A percentile compares a stretch with the other conserved stretches of the same genome.
These are phyloP conservation scores for Pangasius sanitwongsei DNA, from an alignment of 2,797 vertebrate species.

Conservation along the genomic window DNA sequence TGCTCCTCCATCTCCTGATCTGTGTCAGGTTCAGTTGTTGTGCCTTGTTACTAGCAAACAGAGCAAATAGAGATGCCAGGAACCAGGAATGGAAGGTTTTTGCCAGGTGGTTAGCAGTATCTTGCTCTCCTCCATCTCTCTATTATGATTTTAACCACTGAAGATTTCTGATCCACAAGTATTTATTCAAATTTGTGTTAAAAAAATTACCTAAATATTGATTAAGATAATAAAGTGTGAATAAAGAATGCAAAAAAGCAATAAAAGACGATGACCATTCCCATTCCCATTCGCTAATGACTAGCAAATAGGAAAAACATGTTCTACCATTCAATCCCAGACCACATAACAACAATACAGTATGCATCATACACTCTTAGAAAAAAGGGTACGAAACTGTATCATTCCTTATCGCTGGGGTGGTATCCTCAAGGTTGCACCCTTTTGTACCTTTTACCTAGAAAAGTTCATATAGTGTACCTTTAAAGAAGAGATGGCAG, in stretches of 20 bases:
- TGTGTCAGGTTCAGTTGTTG: background rate
- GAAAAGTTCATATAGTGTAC: background rate
- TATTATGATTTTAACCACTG: background rate
- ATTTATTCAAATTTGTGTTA: background rate
- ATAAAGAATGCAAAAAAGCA: background rate
- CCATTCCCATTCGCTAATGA: too few species aligned
- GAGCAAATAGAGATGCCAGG: background rate
- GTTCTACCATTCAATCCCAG: background rate
- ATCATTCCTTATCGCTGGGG: background rate
- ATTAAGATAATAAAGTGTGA: background rate
- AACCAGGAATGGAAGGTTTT: background rate
- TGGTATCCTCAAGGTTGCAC: background rate
- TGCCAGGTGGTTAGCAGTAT: conserved; percentile 73
- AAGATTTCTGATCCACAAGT: background rate
- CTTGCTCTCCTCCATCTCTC: conserved; percentile 12
- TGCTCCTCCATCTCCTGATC: conserved; percentile 32
- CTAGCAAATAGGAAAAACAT: background rate
- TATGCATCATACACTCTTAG: background rate
- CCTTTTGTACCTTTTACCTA: background rate
- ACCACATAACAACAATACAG: background rate
- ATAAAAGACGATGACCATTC: too few species aligned
- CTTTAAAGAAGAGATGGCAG: too few species aligned
- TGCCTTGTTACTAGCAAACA: background rate
- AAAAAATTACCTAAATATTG: background rate
- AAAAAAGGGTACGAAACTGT: background rate